Evolutionary conservation across 1,140 invertebrate species (phyloP).

Genomic region (Lysiphlebus fabarum): DNA sequence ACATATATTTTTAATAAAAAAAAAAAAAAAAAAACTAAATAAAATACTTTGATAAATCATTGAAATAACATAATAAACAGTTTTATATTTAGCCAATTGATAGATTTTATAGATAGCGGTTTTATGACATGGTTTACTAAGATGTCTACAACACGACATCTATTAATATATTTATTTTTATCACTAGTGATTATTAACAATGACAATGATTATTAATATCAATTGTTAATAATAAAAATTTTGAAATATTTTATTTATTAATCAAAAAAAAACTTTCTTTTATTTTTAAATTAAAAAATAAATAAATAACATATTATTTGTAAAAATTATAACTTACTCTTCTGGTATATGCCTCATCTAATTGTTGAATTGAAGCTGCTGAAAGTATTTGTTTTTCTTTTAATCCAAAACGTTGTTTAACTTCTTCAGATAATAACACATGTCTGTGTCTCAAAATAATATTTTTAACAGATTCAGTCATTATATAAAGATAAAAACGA

Average conservation of each 20-base stretch:
- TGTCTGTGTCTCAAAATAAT: slow-evolving; percentile 78
- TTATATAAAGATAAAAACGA: slow-evolving; percentile 84
- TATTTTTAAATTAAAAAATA: not conserved
- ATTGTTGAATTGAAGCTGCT: slow-evolving; percentile 78
- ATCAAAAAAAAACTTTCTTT: too few species aligned
- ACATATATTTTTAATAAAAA: not conserved
- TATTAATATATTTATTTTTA: too few species aligned
- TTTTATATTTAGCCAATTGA: too few species aligned
- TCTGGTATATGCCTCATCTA: slow-evolving; percentile 86
- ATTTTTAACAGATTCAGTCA: slow-evolving; percentile 87
- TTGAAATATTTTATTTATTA: too few species aligned
- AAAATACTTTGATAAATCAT: too few species aligned
- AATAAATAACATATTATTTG: not conserved
- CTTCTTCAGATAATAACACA: slow-evolving; percentile 71
- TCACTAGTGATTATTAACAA: too few species aligned
- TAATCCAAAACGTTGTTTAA: slow-evolving; percentile 65
- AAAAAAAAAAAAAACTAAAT: slow-evolving; percentile 5
- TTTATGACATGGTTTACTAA: too few species aligned
- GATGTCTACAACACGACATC: too few species aligned
- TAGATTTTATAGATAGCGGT: too few species aligned
- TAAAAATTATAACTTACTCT: slow-evolving; percentile 41
- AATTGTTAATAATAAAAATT: too few species aligned
- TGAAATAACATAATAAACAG: too few species aligned
- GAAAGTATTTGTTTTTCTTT: slow-evolving; percentile 78
- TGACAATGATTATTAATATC: too few species aligned